Conservation (phyloP, 2,113 vertebrate species). For the Monarcha castaneiventris region DNA sequence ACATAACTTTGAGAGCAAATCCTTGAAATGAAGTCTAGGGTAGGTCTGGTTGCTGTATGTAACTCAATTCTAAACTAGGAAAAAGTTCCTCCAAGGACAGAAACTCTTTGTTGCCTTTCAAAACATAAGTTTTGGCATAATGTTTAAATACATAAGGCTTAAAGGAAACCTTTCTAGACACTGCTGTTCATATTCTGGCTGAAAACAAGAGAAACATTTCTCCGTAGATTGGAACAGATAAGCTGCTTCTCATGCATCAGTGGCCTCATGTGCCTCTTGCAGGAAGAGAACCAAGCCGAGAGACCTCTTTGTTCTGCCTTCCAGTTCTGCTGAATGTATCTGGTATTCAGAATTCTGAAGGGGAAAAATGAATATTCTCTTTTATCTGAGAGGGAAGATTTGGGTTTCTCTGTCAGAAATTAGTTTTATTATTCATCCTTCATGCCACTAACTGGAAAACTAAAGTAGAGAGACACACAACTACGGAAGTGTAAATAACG, state of each 20-base stretch:
- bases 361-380: not conserved
- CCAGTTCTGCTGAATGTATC: not conserved
- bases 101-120: not conserved
- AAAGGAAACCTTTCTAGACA: not conserved
- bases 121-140: not conserved
- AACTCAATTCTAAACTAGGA: not conserved
- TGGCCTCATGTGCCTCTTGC: slow-evolving; percentile 27
- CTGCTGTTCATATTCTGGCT: not conserved
- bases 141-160: not conserved
- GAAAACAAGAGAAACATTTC: slow-evolving; percentile 9
- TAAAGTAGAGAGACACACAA: not conserved
- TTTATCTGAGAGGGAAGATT: not conserved
- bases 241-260: slow-evolving; percentile 6
- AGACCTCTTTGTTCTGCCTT: slow-evolving; percentile 50
- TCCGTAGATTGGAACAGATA: slow-evolving; percentile 17
- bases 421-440: not conserved
- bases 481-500: not conserved
- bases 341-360: not conserved
- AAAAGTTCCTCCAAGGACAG: not conserved
- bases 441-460: not conserved
- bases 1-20: not conserved
- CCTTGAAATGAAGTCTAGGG: not conserved
- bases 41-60: not conserved
- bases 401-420: not conserved
- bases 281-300: slow-evolving; percentile 17